Conservation (phyloP, 2,797 vertebrate species). For the Gymnodraco acuticeps region DNA sequence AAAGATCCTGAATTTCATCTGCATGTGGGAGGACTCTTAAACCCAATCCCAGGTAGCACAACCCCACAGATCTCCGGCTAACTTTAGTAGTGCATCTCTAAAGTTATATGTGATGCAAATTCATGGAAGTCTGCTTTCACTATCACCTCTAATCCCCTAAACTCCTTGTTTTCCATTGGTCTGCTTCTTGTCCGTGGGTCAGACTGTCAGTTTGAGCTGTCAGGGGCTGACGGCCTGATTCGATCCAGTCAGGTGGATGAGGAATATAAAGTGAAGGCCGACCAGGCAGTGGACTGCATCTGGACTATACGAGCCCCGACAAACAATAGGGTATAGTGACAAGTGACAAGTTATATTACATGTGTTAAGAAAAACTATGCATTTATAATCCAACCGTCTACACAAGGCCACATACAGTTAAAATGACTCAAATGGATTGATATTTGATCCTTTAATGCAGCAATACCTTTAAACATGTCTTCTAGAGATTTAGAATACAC, state of each 20-base stretch:
- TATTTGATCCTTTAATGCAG: constrained; percentile 14
- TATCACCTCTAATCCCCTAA: constrained; percentile 7
- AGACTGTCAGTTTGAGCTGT: constrained; percentile 97
- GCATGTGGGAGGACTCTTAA: constrained; percentile 95
- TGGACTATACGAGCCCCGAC: constrained; percentile 95
- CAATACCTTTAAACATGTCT: not conserved
- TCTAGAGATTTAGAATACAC: not conserved
- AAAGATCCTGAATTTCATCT: constrained; percentile 95
- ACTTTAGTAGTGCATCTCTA: not conserved
- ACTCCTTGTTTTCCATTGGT: constrained; percentile 18
- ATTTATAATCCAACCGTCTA: constrained; percentile 12
- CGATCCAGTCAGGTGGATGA: constrained; percentile 97
- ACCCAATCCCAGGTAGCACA: constrained; percentile 94
- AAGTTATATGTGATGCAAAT: not conserved
- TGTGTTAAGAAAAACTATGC: not conserved
- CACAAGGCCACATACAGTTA: not conserved
- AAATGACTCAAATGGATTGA: not conserved
- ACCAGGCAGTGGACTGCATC: constrained; percentile 96
- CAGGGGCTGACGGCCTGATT: constrained; percentile 92
- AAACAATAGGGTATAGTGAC: constrained; percentile 87
- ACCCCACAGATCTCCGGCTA: not conserved
- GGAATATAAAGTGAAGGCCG: constrained; percentile 90
- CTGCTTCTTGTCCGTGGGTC: constrained; percentile 37
- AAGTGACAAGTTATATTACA: not conserved
- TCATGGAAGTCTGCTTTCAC: not conserved